These are phyloP conservation scores for Camelus bactrianus DNA, from an alignment of 2,113 vertebrate species.

Conservation along the genomic window DNA sequence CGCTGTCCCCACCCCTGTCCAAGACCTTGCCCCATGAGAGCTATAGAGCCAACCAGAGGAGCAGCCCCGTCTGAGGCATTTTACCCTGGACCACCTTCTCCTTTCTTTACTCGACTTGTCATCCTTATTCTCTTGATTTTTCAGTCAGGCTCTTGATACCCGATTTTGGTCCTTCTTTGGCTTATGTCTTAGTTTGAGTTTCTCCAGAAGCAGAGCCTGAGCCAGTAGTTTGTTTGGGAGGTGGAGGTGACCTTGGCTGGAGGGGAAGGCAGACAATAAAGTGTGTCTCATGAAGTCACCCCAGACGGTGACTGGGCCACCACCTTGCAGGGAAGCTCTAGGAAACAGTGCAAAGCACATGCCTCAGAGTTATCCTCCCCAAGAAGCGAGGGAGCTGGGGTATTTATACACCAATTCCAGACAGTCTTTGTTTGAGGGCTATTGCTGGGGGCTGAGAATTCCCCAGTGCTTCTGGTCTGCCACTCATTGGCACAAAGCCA, in stretches of 20 bases:
- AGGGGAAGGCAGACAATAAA: not conserved
- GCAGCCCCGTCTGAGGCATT: not conserved
- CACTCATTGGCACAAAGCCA: not conserved
- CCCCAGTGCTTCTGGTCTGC: not conserved
- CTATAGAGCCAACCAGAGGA: not conserved
- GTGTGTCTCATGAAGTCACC: not conserved
- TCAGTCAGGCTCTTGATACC: not conserved
- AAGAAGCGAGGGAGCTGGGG: not conserved
- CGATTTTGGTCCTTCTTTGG: not conserved
- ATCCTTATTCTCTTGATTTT: not conserved
- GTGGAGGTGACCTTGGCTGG: not conserved
- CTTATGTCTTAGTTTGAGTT: not conserved
- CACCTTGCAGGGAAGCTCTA: not conserved
- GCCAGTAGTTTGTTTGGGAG: not conserved
- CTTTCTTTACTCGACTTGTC: not conserved
- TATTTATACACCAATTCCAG: not conserved
- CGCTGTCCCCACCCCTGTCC: not conserved
- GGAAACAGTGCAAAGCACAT: not conserved
- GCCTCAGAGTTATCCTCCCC: not conserved
- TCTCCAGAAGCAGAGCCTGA: not conserved
- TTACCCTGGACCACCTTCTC: not conserved
- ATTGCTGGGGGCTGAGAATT: not conserved
- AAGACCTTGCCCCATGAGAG: not conserved
- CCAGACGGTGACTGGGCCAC: not conserved
- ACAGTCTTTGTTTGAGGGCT: not conserved